Percentiles rank a stretch among this genome's conserved stretches.
phyloP scores from a whole-genome alignment of 2,113 vertebrate species.

The Melozone crissalis region DNA sequence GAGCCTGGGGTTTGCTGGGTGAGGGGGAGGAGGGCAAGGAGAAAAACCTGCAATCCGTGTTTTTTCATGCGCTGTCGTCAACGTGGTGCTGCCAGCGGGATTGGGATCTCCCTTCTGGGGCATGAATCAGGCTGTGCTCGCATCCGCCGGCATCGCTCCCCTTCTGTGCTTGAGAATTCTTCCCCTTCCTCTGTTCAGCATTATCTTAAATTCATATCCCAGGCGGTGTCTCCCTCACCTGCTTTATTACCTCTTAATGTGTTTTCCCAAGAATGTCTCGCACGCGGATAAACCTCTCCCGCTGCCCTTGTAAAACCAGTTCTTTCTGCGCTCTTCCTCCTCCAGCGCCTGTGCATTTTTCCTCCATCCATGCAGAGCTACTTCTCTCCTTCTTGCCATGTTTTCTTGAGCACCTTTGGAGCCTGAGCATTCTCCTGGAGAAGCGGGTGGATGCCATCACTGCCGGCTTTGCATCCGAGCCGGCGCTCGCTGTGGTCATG shows the following conservation, averaged over 20 bases:
- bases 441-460: neutral
- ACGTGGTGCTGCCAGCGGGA: neutral
- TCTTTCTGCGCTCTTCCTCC: neutral
- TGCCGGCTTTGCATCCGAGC: neutral
- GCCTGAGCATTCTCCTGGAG: neutral
- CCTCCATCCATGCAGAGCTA: neutral
- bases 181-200: neutral
- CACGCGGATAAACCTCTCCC: neutral
- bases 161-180: neutral
- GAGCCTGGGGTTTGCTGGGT: neutral
- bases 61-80: neutral
- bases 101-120: neutral
- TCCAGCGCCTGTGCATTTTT: neutral
- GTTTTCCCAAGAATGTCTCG: neutral
- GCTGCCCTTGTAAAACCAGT: neutral
- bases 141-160: rapidly evolving
- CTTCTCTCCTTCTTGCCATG: neutral
- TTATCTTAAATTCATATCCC: constrained; percentile 29
- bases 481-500: neutral
- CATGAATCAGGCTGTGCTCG: neutral
- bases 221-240: neutral
- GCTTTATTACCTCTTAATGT: constrained; percentile 3
- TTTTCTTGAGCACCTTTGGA: neutral
- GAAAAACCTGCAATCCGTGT: neutral
- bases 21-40: neutral